Percentiles rank a stretch among this genome's conserved stretches.
phyloP scores from a whole-genome alignment of 2,888 invertebrate genomes.

The Himalopsyche tibetana region DNA sequence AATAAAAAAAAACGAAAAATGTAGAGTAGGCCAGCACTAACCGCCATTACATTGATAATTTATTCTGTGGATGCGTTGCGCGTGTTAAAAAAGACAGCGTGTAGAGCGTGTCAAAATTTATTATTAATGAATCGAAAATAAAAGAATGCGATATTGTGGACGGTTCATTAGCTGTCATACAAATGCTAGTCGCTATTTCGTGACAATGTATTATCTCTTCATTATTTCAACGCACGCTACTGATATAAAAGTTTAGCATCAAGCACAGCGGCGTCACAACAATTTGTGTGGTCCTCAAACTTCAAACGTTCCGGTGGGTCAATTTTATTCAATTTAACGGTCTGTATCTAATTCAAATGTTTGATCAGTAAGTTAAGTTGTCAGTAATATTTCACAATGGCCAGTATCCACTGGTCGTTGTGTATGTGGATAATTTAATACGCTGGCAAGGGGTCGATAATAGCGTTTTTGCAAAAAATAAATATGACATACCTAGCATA shows the following conservation, averaged over 20 bases:
- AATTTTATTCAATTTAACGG: too few species aligned
- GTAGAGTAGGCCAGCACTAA: not conserved
- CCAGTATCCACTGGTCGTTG: too few species aligned
- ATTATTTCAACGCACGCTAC: slow-evolving; percentile 15
- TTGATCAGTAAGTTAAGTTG: too few species aligned
- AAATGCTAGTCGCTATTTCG: not conserved
- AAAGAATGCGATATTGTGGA: not conserved
- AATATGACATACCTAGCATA: too few species aligned
- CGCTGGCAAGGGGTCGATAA: too few species aligned
- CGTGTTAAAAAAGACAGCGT: not conserved
- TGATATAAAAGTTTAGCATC: not conserved
- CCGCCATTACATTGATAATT: not conserved
- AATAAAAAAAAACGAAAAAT: not conserved
- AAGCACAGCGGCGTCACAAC: not conserved
- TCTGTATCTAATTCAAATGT: too few species aligned
- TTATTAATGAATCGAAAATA: slow-evolving; percentile 20
- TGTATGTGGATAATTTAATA: too few species aligned
- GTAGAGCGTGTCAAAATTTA: slow-evolving; percentile 25
- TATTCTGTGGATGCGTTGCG: slow-evolving; percentile 10
- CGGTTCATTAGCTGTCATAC: slow-evolving; percentile 7
- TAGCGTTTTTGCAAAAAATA: too few species aligned
- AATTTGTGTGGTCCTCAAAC: too few species aligned
- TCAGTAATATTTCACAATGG: too few species aligned
- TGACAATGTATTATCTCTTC: not conserved
- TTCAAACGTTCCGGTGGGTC: too few species aligned